A percentile compares a stretch with the other conserved stretches of the same genome.
Conservation (phyloP, 2,113 vertebrate genomes). For the Tyto alba region DNA sequence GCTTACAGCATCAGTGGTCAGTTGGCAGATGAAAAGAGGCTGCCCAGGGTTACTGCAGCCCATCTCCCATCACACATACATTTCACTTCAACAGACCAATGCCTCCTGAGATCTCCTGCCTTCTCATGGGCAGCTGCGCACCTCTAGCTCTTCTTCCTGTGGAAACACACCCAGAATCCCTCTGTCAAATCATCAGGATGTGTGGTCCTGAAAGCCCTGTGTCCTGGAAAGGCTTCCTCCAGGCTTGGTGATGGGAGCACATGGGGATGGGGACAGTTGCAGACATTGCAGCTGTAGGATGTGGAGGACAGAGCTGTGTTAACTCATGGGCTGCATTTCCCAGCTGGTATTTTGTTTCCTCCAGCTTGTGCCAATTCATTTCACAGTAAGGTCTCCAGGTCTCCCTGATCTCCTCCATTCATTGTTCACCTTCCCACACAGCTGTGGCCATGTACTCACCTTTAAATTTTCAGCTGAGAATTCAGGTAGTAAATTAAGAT, state of each 20-base stretch:
- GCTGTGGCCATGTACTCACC: fast-evolving
- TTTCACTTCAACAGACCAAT: fast-evolving
- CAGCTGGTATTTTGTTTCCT: neutral
- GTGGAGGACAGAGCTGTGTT: neutral
- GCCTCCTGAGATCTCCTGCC: neutral
- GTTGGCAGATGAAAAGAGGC: neutral
- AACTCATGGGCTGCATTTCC: neutral
- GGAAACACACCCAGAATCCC: neutral
- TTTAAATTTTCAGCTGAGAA: neutral
- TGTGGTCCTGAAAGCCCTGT: neutral
- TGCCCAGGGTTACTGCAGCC: neutral
- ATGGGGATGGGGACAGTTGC: neutral
- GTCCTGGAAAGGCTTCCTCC: neutral
- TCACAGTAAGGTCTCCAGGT: neutral
- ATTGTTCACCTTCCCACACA: neutral
- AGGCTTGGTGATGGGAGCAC: neutral
- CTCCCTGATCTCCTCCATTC: neutral
- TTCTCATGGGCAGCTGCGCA: neutral
- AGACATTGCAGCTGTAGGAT: neutral
- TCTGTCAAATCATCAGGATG: neutral
- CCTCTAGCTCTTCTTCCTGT: neutral
- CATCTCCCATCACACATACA: neutral
- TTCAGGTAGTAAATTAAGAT: neutral
- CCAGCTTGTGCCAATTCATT: neutral
- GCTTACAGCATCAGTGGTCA: neutral